These are phyloP conservation scores for Philotrypesis tridentata DNA, from an alignment of 1,140 invertebrate species.

Conservation along the genomic window DNA sequence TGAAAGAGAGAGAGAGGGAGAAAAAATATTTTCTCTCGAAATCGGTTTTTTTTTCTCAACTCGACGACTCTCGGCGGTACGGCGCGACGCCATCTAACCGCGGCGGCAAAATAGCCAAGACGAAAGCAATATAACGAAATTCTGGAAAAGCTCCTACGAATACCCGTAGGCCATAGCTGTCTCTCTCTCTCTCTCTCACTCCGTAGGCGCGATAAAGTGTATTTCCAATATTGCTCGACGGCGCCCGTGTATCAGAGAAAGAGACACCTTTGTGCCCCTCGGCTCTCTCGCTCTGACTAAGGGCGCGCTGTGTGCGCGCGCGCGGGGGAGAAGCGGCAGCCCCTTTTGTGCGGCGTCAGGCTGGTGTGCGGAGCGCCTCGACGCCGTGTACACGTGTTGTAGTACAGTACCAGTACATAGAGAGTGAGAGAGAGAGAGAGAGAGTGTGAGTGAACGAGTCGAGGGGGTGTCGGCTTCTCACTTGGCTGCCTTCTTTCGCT, in stretches of 20 bases:
- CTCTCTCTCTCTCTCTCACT: no score
- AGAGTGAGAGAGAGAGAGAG: neutral
- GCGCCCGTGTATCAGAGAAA: conserved; percentile 15
- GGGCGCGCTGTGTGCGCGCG: no score
- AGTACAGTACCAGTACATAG: no score
- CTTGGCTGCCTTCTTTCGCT: conserved; percentile 55
- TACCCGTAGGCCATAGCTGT: conserved; percentile 27
- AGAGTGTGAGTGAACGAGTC: conserved; percentile 2
- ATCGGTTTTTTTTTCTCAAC: neutral
- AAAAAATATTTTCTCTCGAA: neutral
- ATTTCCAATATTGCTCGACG: conserved; percentile 33
- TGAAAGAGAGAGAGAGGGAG: neutral
- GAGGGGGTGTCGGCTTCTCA: conserved; percentile 56
- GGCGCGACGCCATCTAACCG: neutral
- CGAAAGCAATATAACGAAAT: conserved; percentile 22
- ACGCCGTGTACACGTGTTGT: conserved; percentile 20
- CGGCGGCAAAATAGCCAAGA: neutral
- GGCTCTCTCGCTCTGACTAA: neutral
- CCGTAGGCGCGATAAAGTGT: conserved; percentile 36
- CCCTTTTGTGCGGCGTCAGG: conserved; percentile 1
- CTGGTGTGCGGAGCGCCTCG: neutral
- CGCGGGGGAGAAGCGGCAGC: neutral
- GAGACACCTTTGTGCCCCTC: conserved; percentile 54
- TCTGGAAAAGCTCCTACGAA: neutral
- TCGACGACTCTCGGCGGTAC: no score